A percentile compares a stretch with the other conserved stretches of the same genome.
phyloP scores from a whole-genome alignment of 1,140 invertebrate species.

The Cydia fagiglandana region DNA sequence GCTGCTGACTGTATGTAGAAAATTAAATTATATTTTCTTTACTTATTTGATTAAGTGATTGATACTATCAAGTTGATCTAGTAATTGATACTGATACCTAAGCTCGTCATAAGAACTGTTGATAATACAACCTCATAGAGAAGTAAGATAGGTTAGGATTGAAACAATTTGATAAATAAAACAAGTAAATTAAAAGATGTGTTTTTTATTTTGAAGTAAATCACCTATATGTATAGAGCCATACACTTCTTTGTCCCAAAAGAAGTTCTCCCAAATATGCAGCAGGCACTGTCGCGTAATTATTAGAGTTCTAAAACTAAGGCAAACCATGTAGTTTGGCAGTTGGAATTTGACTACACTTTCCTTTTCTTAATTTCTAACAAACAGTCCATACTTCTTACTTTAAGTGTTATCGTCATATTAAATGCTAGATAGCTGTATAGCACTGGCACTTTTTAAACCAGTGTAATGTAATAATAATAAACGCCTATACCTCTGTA shows the following conservation, averaged over 20 bases:
- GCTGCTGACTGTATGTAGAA: too few relatives aligned
- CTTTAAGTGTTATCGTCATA: not conserved
- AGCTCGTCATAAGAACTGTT: too few relatives aligned
- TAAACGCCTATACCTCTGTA: too few relatives aligned
- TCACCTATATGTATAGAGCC: not conserved
- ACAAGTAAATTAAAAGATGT: not conserved
- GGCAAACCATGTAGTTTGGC: not conserved
- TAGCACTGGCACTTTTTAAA: too few relatives aligned
- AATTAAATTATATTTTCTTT: too few relatives aligned
- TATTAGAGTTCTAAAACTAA: not conserved
- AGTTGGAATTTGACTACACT: slow-evolving; percentile 5
- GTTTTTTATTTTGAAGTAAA: not conserved
- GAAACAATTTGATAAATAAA: not conserved
- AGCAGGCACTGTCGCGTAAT: not conserved
- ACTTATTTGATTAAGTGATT: too few relatives aligned
- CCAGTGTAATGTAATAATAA: too few relatives aligned
- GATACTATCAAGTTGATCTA: too few relatives aligned
- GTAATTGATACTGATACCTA: too few relatives aligned
- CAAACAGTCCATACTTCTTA: not conserved
- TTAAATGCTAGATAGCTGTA: too few relatives aligned
- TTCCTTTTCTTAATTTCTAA: not conserved
- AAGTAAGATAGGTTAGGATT: not conserved
- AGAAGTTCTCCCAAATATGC: not conserved
- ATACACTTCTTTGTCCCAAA: not conserved
- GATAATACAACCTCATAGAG: too few relatives aligned